These are phyloP conservation scores for Eristalis intricaria DNA, from an alignment of 2,888 invertebrate species.

Conservation along the genomic window DNA sequence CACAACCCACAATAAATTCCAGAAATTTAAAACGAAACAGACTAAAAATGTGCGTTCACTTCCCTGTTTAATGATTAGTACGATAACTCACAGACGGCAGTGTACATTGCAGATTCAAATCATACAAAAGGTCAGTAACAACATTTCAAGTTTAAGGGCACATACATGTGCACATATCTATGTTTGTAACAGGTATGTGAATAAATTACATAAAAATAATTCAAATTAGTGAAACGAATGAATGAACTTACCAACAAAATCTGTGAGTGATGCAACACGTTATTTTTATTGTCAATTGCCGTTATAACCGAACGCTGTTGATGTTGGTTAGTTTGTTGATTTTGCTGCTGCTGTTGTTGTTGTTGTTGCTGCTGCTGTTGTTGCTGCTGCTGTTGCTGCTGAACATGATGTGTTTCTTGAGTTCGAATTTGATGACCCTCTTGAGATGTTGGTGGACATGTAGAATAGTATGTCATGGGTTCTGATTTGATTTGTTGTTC, in stretches of 20 bases:
- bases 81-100: background rate
- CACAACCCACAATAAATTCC: too few species aligned
- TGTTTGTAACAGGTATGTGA: background rate
- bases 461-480: slow-evolving; percentile 85
- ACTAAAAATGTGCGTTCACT: background rate
- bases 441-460: slow-evolving; percentile 78
- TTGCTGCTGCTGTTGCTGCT: slow-evolving; percentile 81
- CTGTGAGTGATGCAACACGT: slow-evolving; percentile 80
- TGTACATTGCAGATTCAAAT: background rate
- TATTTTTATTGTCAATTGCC: slow-evolving; percentile 76
- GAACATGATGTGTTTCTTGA: slow-evolving; percentile 79
- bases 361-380: slow-evolving; percentile 79
- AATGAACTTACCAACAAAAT: slow-evolving; percentile 72
- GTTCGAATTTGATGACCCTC: slow-evolving; percentile 73
- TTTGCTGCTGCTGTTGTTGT: slow-evolving; percentile 77
- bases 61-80: too few species aligned
- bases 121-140: background rate
- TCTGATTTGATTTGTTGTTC: slow-evolving; percentile 88
- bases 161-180: background rate
- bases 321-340: slow-evolving; percentile 74
- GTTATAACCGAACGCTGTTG: slow-evolving; percentile 77
- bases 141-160: background rate
- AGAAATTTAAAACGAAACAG: background rate
- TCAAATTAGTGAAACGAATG: background rate
- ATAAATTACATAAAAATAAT: background rate